These are phyloP conservation scores for Uloborus diversus DNA, from an alignment of 1,140 invertebrate species.

Conservation along the genomic window DNA sequence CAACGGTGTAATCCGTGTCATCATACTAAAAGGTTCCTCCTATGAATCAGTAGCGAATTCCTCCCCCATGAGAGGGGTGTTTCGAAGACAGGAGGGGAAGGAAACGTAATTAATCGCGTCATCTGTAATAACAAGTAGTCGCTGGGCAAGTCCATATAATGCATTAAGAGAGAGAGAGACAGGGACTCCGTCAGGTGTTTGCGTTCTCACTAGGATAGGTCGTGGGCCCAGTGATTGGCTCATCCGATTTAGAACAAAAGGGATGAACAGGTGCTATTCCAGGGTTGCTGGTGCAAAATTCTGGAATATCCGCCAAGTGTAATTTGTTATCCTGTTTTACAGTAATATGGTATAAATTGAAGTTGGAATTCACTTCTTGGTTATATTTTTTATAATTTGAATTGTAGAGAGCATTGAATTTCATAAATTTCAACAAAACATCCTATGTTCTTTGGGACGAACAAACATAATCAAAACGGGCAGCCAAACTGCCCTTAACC, in stretches of 20 bases:
- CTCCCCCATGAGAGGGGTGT: background rate
- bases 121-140: constrained; percentile 49
- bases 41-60: constrained; percentile 28
- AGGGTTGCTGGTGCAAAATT: constrained; percentile 20
- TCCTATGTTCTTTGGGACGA: no score
- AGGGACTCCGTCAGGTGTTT: constrained; percentile 23
- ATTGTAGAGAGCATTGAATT: no score
- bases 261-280: constrained; percentile 26
- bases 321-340: no score
- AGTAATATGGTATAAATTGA: no score
- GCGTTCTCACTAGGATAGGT: constrained; percentile 3
- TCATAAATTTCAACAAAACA: no score
- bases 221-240: background rate
- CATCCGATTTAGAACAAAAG: constrained; percentile 18
- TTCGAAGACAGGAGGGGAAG: background rate
- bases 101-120: constrained; percentile 44
- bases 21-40: constrained; percentile 1
- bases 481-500: no score
- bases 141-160: constrained; percentile 12
- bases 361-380: no score
- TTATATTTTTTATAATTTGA: no score
- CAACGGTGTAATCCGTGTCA: background rate
- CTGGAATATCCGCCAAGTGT: no score
- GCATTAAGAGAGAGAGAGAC: constrained; percentile 1
- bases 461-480: no score